Conservation (phyloP, 1,140 invertebrate genomes). For the Ostrea edulis region DNA sequence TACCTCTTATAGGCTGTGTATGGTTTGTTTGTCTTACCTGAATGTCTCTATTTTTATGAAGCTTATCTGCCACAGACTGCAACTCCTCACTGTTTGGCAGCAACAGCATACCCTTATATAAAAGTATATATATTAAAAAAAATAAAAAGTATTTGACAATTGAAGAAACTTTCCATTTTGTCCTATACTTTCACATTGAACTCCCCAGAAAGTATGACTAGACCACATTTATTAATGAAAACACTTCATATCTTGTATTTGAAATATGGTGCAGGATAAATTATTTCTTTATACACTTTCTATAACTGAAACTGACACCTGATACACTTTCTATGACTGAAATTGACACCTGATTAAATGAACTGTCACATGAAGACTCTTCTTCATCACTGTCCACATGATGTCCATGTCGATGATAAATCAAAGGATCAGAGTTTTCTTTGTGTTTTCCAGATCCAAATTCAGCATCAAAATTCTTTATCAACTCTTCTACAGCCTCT, state of each 20-base stretch:
- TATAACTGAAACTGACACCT: neutral
- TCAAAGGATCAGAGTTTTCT: slow-evolving; percentile 52
- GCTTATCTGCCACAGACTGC: slow-evolving; percentile 70
- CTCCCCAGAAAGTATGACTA: neutral
- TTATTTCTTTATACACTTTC: neutral
- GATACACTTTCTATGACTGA: neutral
- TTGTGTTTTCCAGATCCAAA: slow-evolving; percentile 68
- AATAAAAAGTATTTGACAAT: neutral
- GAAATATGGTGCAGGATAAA: neutral
- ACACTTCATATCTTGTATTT: neutral
- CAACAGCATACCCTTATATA: slow-evolving; percentile 73
- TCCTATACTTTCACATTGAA: neutral
- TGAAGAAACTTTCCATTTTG: neutral
- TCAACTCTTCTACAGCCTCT: slow-evolving; percentile 70
- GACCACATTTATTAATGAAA: neutral
- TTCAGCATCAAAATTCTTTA: slow-evolving; percentile 75
- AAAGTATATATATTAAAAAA: neutral
- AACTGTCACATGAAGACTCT: slow-evolving; percentile 74
- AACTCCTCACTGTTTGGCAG: slow-evolving; percentile 74
- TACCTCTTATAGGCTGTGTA: neutral
- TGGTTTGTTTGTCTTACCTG: slow-evolving; percentile 39
- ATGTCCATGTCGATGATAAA: slow-evolving; percentile 50
- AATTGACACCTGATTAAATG: slow-evolving; percentile 72
- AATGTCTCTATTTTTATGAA: slow-evolving; percentile 64
- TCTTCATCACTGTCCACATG: slow-evolving; percentile 72